These are phyloP conservation scores for Serilophus lunatus DNA, from an alignment of 2,113 vertebrate genomes.

Conservation along the genomic window DNA sequence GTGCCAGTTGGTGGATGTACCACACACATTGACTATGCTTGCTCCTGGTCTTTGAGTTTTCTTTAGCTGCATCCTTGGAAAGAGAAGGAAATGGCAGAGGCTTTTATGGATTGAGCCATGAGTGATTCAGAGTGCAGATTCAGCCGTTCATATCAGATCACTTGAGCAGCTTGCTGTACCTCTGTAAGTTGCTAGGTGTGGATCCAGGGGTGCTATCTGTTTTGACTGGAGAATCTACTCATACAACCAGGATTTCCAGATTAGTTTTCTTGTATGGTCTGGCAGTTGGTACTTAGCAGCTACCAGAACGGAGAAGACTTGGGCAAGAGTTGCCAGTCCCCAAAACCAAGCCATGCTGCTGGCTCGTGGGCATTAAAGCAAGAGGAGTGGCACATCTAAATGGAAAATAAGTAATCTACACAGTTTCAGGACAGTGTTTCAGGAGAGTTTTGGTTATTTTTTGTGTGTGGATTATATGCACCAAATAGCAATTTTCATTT, in stretches of 20 bases:
- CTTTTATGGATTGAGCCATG: neutral
- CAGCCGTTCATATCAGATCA: neutral
- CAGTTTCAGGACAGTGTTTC: neutral
- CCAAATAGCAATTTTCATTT: neutral
- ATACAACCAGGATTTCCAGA: neutral
- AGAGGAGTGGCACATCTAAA: neutral
- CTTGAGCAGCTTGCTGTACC: neutral
- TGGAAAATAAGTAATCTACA: neutral
- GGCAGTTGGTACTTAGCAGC: neutral
- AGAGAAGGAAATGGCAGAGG: neutral
- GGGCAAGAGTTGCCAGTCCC: neutral
- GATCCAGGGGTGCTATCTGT: slow-evolving; percentile 6
- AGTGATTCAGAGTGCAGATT: neutral
- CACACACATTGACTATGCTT: neutral
- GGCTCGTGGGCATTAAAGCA: neutral
- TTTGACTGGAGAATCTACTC: slow-evolving; percentile 35
- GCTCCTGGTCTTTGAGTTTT: neutral
- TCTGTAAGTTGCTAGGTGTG: slow-evolving; percentile 3
- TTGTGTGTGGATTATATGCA: neutral
- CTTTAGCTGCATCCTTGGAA: neutral
- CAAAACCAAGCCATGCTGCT: neutral
- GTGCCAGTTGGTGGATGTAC: neutral
- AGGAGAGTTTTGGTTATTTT: neutral
- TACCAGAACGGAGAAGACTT: neutral
- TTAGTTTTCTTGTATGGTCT: slow-evolving; percentile 5